Evolutionary conservation across 2,113 vertebrate species (phyloP).

Genomic region (Lates calcarifer): DNA sequence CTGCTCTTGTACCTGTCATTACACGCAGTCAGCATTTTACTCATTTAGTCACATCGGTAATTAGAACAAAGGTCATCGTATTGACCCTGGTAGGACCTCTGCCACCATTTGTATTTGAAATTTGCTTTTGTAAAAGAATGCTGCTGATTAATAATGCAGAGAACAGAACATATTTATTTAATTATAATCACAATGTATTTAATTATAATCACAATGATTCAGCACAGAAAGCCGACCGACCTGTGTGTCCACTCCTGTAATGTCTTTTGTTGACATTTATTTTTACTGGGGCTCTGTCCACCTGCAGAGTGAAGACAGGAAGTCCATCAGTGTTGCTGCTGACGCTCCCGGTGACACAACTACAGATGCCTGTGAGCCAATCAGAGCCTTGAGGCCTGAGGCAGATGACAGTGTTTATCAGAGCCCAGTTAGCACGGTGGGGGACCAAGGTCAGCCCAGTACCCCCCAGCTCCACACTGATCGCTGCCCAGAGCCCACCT

Average conservation of each 20-base stretch:
- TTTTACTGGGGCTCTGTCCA: not conserved
- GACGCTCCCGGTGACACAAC: conserved; percentile 31
- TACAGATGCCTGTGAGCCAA: conserved; percentile 33
- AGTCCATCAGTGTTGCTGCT: not conserved
- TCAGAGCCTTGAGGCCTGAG: conserved; percentile 24
- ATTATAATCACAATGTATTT: not conserved
- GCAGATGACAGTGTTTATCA: conserved; percentile 54
- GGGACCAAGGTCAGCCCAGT: conserved; percentile 40
- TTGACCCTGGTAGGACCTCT: not conserved
- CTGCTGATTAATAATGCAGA: not conserved
- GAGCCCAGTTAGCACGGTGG: conserved; percentile 27
- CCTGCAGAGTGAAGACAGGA: conserved; percentile 63
- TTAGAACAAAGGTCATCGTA: not conserved
- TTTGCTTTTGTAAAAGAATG: not conserved
- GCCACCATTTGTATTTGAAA: not conserved
- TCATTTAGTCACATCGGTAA: not conserved
- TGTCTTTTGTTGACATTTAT: not conserved
- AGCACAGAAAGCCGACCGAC: not conserved
- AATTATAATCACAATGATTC: too few species aligned
- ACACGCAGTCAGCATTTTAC: too few species aligned
- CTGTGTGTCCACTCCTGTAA: not conserved
- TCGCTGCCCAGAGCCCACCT: conserved; percentile 48
- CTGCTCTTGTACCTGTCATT: too few species aligned
- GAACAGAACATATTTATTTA: not conserved
- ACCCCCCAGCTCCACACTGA: conserved; percentile 62